Evolutionary conservation across 23 tunicate genomes (phyloP), one percentile per base, ranked within the genome.

Genomic region (Ciona savignyi): DNA sequence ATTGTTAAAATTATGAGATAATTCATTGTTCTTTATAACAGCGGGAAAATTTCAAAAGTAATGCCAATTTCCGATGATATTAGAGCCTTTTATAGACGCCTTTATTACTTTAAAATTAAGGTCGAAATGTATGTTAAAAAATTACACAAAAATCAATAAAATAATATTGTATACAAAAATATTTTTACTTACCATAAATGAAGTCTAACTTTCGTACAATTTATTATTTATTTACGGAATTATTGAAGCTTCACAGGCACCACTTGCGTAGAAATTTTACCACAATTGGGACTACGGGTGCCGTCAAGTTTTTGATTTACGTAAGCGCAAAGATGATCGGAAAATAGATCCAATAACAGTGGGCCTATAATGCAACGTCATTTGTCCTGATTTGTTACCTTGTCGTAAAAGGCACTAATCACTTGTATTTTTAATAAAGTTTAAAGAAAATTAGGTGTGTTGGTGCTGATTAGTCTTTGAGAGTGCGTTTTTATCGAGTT

Each of bases 131-230:
- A 56, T 21, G n/a, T 56, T 4, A 0, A 20, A 74, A 74, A 74
- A 74, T 74, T 24, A 23, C 32, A 20, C 19, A 60, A 60, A 74
- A 60, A 24, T 60, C 60, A 19, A 4, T 21, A 74, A 74, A 74
- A 74, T 74, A 27, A 60, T 22, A 74, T 0, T 25, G 60, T 60
- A 25, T 11, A 15, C 4, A 60, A 60, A 74, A 60, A 60, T 60
- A 32, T 56, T 24, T 74, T 74, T 74, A 33, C 68, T 74, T 60
- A 74, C 78, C 78, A 20, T 27, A 74, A n/a, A 25, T 56, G 22
- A 20, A 19, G n/a, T 32, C 22, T 0, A 15, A 28, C 30, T 60
- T 29, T 29, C 60, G 26, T 63, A 29, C n/a, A 22, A 27, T 31
- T 31, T 33, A 35, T 32, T 26, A 22, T n/a, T 33, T 31, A 4